Evolutionary conservation across 2,888 invertebrate genomes (phyloP), one percentile per base, ranked within the genome.

Genomic region (Scrobipalpa atriplicella): DNA sequence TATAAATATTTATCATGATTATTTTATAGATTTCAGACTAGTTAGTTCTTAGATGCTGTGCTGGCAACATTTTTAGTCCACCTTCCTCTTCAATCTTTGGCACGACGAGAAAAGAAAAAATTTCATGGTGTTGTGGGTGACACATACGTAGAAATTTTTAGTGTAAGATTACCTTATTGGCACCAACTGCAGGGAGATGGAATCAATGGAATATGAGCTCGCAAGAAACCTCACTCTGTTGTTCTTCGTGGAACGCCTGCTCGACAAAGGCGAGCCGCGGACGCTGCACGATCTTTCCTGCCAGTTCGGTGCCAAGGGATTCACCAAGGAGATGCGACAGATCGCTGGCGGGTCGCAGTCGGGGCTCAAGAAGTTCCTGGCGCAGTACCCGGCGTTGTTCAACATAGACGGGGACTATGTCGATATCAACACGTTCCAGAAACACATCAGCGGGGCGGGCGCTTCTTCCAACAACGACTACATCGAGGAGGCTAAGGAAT

Each of bases 271-370:
- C 78, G 97, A 98, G 87, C 97, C 98, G 73, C 95, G 99, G 86
- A 98, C 98, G 74, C 94, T 99, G 81, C 99, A 99, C 92, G 99
- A 99, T 93, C 94, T 99, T 78, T 98, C 98, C 86, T 99, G 99
- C 90, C 99, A 99, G 92, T 99, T 99, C 92, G 99, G 99, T 81
- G 99, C 99, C 76, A 98, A 99, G 90, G 99, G 98, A 76, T 99
- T 99, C 92, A 99, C 99, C 29, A 98, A 98, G 93, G 99, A 99
- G 93, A 99, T 99, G 99, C 94, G 98, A 78, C 98, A 98, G 90
- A 97, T 97, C 76, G 97, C 97, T 79, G 97, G 99, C 74, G 98
- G 98, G 77, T 98, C 98, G 76, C 99, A 99, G 91, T 97, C 97
- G 78, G 98, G 99, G 67, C 94, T 99, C 69, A 98, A 98, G 90